Evolutionary conservation across 2,797 vertebrate genomes (phyloP), one percentile per base, ranked within the genome.

Genomic region (Hirundo rustica): DNA sequence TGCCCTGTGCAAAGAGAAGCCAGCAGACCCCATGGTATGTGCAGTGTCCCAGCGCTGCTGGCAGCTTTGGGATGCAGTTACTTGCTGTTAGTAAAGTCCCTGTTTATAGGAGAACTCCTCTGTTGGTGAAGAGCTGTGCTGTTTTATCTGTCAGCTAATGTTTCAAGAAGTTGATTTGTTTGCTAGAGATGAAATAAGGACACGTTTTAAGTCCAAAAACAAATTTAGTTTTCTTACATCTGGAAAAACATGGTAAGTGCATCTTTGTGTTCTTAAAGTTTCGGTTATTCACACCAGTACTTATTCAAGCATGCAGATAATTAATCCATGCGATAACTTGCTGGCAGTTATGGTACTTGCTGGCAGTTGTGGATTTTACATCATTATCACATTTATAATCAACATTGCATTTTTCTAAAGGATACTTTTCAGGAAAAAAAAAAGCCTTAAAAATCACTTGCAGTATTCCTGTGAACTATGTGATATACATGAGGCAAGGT

Each of bases 1-100:
- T 10, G 98, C 99, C 10, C 98, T 99, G 94, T 99, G 99, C 97
- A 99, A 98, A 72, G 97, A 97, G 89, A 99, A 99, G 97, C 99
- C 99, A 75, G 94, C 92, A 47, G 98, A 99, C 83, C 99, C 99
- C 23, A 98, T 98, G 91, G 99, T 99, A 97, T 51, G 99, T 98
- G 82, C 67, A 54, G 16, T 9, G 2, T 4, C 9, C n/a, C 62
- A 29, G 18, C 7, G 2, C 22, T 21, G 34, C 17, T 51, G 40
- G 6, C 20, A 27, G 13, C 66, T 62, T 19, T n/a, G 51, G n/a
- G n/a, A 3, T 30, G 50, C 17, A 1, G 19, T 84, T 71, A 14
- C 79, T 75, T 48, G 60, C 23, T 27, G 34, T 8, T 70, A 21
- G 47, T 5, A 50, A 22, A 32, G 40, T 47, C 60, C 44, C 42